Evolutionary conservation across 2,797 vertebrate genomes (phyloP), one percentile per base, ranked within the genome.

Genomic region (Anabas testudineus): DNA sequence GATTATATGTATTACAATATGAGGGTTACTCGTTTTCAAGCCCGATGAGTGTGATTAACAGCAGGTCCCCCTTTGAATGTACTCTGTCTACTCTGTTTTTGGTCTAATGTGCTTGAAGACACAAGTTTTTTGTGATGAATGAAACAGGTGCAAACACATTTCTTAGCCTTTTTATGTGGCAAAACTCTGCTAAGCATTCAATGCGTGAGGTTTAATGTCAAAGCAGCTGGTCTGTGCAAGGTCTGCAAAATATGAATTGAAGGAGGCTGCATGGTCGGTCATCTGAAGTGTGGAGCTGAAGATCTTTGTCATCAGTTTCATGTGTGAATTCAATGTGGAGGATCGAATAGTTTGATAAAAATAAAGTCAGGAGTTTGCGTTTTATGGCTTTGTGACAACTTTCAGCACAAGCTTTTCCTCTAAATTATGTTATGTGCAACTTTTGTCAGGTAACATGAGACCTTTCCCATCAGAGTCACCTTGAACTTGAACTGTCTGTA

Each of bases 141-240:
- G 2, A 52, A 60, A 69, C 70, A 18, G 34, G 67, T 81, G 67
- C 4, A 70, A 64, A 61, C 67, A 45, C 2, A 4, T 71, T 41
- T 32, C 26, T 32, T n/a, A 36, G 43, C 22, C 47, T 32, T 28
- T 61, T 62, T 42, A 15, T 5, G 7, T 8, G 34, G 10, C 1
- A 2, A 30, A 3, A 26, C 48, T 67, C 15, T 48, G 71, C 15
- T 16, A 13, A 12, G 14, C 5, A 24, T 64, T 48, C 32, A 16
- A 5, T 12, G 9, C 46, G 6, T 18, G 41, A 32, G n/a, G 37
- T 68, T 51, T 18, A 9, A 47, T 46, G 19, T 46, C 19, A 73
- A 48, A 64, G 37, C 24, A 18, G 21, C 15, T n/a, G 3, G 10
- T 34, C 15, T 43, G 32, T 56, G 5, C 5, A 21, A 24, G 26